Evolutionary conservation across 2,797 vertebrate species (phyloP).

Genomic region (Urosaurus nigricauda): DNA sequence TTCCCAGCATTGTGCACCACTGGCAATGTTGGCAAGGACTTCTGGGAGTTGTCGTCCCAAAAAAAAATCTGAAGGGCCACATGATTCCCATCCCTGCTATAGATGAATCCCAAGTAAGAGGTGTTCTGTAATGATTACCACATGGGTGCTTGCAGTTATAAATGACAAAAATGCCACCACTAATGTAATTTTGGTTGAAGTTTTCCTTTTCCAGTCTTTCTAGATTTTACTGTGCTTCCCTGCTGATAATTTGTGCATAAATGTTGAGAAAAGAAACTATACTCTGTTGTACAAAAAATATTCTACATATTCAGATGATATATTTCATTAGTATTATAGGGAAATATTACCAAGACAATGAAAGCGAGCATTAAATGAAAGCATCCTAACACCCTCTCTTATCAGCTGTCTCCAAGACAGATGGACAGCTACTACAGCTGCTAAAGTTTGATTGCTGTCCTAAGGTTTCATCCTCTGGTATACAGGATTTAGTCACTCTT

Average conservation of each 20-base stretch:
- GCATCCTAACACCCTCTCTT: background rate
- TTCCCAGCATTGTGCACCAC: too few relatives aligned
- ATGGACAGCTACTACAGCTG: background rate
- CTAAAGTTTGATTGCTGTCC: background rate
- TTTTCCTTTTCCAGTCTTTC: background rate
- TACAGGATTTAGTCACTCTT: background rate
- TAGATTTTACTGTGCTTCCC: background rate
- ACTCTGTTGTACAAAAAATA: background rate
- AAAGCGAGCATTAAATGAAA: conserved; percentile 16
- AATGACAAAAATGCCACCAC: background rate
- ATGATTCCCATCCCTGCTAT: too few relatives aligned
- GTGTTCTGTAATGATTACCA: too few relatives aligned
- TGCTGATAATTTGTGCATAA: background rate
- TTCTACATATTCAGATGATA: background rate
- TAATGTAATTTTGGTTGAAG: background rate
- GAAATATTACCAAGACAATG: background rate
- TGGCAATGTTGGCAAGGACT: too few relatives aligned
- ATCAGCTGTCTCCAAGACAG: conserved; percentile 9
- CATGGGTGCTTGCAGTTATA: background rate
- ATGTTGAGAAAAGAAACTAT: too few relatives aligned
- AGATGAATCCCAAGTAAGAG: background rate
- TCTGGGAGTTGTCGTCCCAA: too few relatives aligned
- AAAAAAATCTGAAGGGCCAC: too few relatives aligned
- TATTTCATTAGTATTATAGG: background rate
- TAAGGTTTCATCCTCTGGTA: conserved; percentile 23